Evolutionary conservation across 2,888 invertebrate genomes (phyloP).

Genomic region (Diarsia mendica): DNA sequence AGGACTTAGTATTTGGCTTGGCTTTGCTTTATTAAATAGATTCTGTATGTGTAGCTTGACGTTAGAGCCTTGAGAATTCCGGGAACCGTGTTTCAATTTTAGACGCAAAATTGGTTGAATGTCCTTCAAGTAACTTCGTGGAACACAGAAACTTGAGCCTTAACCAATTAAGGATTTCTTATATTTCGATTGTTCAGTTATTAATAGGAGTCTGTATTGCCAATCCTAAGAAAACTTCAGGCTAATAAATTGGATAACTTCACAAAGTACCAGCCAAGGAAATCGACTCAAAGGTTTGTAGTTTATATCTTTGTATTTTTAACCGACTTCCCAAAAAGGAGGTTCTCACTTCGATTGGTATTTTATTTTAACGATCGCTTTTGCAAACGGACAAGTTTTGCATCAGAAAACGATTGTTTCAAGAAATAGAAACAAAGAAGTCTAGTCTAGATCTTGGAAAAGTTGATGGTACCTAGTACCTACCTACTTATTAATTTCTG

Average conservation of each 20-base stretch:
- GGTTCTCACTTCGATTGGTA: no score
- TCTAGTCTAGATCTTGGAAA: not conserved
- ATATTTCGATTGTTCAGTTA: constrained; percentile 4
- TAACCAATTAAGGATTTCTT: constrained; percentile 7
- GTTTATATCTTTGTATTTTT: not conserved
- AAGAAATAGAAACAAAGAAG: not conserved
- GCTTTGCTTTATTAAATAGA: constrained; percentile 48
- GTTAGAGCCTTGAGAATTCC: constrained; percentile 4
- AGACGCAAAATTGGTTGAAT: constrained; percentile 16
- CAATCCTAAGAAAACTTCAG: constrained; percentile 13
- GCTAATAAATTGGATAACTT: constrained; percentile 24
- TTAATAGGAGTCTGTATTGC: constrained; percentile 9
- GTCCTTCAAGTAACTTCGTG: constrained; percentile 1
- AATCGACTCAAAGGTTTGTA: constrained; percentile 1
- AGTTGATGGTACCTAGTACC: no score
- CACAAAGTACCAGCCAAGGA: not conserved
- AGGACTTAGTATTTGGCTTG: constrained; percentile 47
- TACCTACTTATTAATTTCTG: not conserved
- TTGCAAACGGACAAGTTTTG: not conserved
- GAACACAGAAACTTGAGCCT: constrained; percentile 16
- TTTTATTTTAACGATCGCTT: not conserved
- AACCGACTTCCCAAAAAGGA: no score
- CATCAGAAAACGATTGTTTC: not conserved
- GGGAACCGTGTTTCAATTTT: constrained; percentile 11
- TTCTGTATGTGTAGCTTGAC: constrained; percentile 39